phyloP scores from a whole-genome alignment of 2,113 vertebrate species.

The Grus americana region DNA sequence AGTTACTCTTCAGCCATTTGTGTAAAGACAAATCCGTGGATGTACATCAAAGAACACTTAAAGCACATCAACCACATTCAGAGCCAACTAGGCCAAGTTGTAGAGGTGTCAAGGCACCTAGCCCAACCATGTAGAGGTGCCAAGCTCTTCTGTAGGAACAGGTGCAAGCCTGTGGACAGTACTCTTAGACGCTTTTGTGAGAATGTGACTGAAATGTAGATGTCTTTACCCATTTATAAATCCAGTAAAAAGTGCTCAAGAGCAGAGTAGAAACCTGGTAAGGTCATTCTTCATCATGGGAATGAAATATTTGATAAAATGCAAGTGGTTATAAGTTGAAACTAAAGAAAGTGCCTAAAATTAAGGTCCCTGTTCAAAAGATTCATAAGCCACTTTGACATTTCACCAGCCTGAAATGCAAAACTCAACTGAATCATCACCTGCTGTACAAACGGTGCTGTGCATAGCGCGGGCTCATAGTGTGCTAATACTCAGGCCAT shows the following conservation, averaged over 20 bases:
- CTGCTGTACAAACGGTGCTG: background rate
- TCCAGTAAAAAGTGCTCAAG: background rate
- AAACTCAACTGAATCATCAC: background rate
- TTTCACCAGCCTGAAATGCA: background rate
- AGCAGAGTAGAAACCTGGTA: background rate
- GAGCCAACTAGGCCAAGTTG: background rate
- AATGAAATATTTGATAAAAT: background rate
- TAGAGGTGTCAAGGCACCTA: background rate
- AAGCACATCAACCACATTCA: background rate
- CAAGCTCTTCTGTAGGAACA: background rate
- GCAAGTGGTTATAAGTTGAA: background rate
- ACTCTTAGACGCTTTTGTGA: background rate
- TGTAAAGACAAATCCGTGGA: background rate
- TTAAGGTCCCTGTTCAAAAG: background rate
- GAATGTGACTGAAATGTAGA: background rate
- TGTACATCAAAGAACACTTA: background rate
- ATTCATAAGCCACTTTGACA: background rate
- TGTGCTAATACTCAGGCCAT: no score
- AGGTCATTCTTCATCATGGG: background rate
- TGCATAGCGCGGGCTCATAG: rapidly evolving
- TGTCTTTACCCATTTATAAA: background rate
- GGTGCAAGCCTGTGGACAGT: background rate
- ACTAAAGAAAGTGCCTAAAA: background rate
- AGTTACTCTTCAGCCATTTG: background rate
- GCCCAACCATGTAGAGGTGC: rapidly evolving